Percentiles rank a stretch among this genome's conserved stretches.
These are phyloP conservation scores for Terrapene triunguis DNA, from an alignment of 2,113 vertebrate genomes.

Conservation along the genomic window DNA sequence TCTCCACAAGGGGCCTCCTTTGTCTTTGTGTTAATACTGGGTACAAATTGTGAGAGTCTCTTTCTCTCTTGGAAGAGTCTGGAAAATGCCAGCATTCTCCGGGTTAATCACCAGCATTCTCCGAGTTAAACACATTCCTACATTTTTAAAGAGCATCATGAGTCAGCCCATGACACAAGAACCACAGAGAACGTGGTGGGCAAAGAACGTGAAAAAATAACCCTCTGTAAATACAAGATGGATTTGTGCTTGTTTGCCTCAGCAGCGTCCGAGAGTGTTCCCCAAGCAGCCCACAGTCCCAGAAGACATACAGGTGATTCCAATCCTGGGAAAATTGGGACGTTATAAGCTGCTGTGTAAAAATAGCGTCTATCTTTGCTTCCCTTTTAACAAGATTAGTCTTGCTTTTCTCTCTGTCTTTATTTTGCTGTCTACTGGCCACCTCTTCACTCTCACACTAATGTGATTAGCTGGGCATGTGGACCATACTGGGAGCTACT, in stretches of 20 bases:
- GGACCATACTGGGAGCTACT: conserved; percentile 84
- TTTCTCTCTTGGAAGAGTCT: not conserved
- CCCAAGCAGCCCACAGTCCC: conserved; percentile 78
- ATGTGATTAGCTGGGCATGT: conserved; percentile 96
- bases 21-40: not conserved
- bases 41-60: not conserved
- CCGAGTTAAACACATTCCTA: not conserved
- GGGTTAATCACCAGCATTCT: not conserved
- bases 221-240: not conserved
- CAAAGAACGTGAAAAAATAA: not conserved
- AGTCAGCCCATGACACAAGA: not conserved
- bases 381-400: conserved; percentile 94
- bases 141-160: conserved; percentile 1
- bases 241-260: not conserved
- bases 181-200: not conserved
- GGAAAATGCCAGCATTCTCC: not conserved
- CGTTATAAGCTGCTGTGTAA: conserved; percentile 86
- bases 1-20: not conserved
- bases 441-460: conserved; percentile 90
- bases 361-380: conserved; percentile 89
- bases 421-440: conserved; percentile 92
- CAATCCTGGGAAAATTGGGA: conserved; percentile 91
- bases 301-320: conserved; percentile 92
- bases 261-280: conserved; percentile 20
- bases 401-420: conserved; percentile 91